Evolutionary conservation across 2,113 vertebrate genomes (phyloP).

Genomic region (Daubentonia madagascariensis): DNA sequence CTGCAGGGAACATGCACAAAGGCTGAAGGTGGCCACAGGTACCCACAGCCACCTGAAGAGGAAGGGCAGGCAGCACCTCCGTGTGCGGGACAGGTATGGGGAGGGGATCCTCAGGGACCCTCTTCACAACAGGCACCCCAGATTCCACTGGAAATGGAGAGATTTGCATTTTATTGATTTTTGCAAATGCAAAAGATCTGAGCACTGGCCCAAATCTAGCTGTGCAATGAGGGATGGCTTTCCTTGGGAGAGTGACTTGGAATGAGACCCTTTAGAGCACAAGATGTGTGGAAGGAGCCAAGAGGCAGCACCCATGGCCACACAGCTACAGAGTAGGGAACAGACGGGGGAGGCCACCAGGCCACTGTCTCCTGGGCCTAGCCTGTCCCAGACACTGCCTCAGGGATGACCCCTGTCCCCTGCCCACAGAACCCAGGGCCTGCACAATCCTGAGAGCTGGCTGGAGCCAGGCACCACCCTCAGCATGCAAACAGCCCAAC

Average conservation of each 20-base stretch:
- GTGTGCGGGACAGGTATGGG: not conserved
- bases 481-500: fast-evolving
- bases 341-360: not conserved
- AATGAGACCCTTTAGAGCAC: not conserved
- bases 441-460: no score
- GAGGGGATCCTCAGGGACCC: not conserved
- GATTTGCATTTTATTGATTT: not conserved
- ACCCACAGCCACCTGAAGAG: not conserved
- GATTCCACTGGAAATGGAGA: not conserved
- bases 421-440: not conserved
- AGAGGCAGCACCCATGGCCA: not conserved
- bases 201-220: fast-evolving
- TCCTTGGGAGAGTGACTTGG: not conserved
- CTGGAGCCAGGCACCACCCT: not conserved
- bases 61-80: not conserved
- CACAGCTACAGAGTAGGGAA: not conserved
- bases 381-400: not conserved
- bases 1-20: not conserved
- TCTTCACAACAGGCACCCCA: not conserved
- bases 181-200: not conserved
- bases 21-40: conserved; percentile 47
- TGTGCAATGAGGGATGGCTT: fast-evolving
- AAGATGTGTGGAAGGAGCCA: not conserved
- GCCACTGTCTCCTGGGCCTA: not conserved
- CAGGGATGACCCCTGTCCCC: not conserved